A percentile compares a stretch with the other conserved stretches of the same genome.
Conservation (phyloP, 2,113 vertebrate genomes). For the Oxyura jamaicensis region DNA sequence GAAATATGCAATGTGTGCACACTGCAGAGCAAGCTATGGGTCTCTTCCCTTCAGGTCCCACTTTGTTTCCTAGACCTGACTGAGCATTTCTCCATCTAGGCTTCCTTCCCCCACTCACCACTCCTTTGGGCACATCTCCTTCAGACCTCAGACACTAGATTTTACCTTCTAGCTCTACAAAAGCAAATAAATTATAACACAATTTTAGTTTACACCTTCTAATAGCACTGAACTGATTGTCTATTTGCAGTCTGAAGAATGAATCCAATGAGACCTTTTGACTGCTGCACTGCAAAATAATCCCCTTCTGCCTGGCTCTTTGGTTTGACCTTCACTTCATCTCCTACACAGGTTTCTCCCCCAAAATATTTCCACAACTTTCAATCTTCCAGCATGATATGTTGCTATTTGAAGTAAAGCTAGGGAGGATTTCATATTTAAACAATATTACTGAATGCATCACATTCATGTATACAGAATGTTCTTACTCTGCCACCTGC, state of each 20-base stretch:
- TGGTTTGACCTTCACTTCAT: background rate
- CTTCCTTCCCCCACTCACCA: background rate
- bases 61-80: background rate
- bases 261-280: background rate
- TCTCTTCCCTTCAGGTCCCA: background rate
- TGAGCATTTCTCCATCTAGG: fast-evolving
- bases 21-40: background rate
- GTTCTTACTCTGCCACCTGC: conserved; percentile 29
- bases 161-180: background rate
- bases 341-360: background rate
- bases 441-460: background rate
- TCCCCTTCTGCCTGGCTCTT: background rate
- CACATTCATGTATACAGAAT: background rate
- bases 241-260: background rate
- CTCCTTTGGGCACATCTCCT: background rate
- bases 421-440: conserved; percentile 7
- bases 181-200: fast-evolving
- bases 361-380: background rate
- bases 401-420: background rate
- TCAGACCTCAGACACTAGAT: fast-evolving
- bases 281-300: background rate
- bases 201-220: background rate
- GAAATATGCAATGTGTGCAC: fast-evolving
- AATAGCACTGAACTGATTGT: background rate
- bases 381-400: background rate